phyloP scores from a whole-genome alignment of 1,140 invertebrate genomes.

The Drosophila ercepeae region DNA sequence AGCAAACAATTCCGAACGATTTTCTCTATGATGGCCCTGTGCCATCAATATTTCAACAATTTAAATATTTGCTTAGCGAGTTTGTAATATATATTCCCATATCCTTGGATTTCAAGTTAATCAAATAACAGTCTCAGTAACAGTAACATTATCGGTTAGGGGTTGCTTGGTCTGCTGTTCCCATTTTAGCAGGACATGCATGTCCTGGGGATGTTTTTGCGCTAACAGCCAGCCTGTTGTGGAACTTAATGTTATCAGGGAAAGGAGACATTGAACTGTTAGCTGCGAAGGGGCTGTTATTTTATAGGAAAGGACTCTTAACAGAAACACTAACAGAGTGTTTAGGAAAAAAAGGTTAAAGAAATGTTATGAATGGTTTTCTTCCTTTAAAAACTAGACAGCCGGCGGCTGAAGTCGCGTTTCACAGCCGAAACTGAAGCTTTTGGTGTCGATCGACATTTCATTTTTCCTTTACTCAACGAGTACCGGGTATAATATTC shows the following conservation, averaged over 20 bases:
- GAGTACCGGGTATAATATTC: too few species aligned
- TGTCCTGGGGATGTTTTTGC: background rate
- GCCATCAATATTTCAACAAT: constrained; percentile 7
- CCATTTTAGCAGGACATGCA: background rate
- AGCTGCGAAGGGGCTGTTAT: background rate
- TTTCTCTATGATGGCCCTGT: background rate
- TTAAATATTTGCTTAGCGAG: constrained; percentile 5
- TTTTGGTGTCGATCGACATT: too few species aligned
- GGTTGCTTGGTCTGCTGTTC: background rate
- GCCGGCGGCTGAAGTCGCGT: too few species aligned
- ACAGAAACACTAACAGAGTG: background rate
- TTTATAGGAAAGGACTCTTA: background rate
- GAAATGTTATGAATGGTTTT: too few species aligned
- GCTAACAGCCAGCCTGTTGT: background rate
- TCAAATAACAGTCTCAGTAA: background rate
- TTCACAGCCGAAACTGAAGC: too few species aligned
- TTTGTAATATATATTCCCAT: background rate
- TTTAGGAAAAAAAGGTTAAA: background rate
- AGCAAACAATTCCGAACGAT: constrained; percentile 4
- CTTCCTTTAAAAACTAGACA: too few species aligned
- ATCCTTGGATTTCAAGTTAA: background rate
- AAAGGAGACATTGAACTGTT: background rate
- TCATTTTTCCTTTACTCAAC: too few species aligned
- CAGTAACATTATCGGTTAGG: background rate
- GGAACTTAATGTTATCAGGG: background rate